Evolutionary conservation across 2,888 invertebrate genomes (phyloP).

Genomic region (Agrotis segetum): DNA sequence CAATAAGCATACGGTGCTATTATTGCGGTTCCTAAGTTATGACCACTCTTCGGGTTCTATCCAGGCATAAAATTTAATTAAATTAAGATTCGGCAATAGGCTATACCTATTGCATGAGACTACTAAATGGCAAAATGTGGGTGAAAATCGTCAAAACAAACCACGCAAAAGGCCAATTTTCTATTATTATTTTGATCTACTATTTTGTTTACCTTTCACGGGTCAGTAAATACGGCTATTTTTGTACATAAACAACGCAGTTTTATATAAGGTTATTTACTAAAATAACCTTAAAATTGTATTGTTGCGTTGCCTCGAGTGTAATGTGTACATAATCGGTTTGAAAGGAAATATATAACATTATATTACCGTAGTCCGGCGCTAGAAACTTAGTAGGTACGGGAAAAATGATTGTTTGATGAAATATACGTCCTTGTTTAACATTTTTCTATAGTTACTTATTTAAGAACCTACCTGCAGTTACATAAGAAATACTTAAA

Average conservation of each 20-base stretch:
- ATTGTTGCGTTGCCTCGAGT: constrained; percentile 16
- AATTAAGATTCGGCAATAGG: background rate
- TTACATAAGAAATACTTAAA: no score
- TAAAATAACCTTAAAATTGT: constrained; percentile 28
- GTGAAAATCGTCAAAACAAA: constrained; percentile 17
- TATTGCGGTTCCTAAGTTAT: no score
- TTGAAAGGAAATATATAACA: constrained; percentile 39
- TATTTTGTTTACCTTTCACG: constrained; percentile 24
- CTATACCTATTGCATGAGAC: background rate
- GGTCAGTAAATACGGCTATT: constrained; percentile 19
- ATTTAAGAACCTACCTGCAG: background rate
- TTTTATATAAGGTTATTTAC: constrained; percentile 28
- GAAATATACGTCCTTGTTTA: constrained; percentile 19
- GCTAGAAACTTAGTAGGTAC: background rate
- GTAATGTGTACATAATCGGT: constrained; percentile 25
- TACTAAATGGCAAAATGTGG: constrained; percentile 5
- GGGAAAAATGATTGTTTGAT: constrained; percentile 6
- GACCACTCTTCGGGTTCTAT: no score
- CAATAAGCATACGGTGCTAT: no score
- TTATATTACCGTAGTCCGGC: constrained; percentile 4
- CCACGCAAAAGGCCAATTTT: constrained; percentile 12
- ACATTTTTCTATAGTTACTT: background rate
- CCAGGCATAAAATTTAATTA: no score
- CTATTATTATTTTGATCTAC: constrained; percentile 18
- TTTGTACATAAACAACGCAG: constrained; percentile 6